Percentiles rank a stretch among this genome's conserved stretches.
Conservation (phyloP, 2,888 invertebrate species). For the Stenichneumon culpator region DNA sequence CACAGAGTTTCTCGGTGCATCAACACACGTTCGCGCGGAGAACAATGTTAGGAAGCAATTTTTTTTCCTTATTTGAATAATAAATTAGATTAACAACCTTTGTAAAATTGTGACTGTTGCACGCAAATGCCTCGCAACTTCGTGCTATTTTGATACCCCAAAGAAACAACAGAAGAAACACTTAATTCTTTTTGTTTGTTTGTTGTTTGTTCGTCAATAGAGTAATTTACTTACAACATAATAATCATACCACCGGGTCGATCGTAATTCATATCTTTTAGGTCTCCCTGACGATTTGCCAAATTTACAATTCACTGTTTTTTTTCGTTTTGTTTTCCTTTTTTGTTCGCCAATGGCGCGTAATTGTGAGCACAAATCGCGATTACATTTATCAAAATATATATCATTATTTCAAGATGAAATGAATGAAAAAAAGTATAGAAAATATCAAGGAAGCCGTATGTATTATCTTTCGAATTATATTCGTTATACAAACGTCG, state of each 20-base stretch:
- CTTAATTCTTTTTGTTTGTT: slow-evolving; percentile 14
- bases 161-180: slow-evolving; percentile 17
- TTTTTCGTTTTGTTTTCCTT: slow-evolving; percentile 28
- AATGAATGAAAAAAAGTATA: slow-evolving; percentile 32
- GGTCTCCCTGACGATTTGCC: background rate
- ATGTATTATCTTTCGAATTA: slow-evolving; percentile 8
- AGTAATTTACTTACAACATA: slow-evolving; percentile 36
- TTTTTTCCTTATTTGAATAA: slow-evolving; percentile 45
- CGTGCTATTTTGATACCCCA: slow-evolving; percentile 30
- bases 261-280: slow-evolving; percentile 35
- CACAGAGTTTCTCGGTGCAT: slow-evolving; percentile 42
- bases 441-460: slow-evolving; percentile 36
- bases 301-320: slow-evolving; percentile 7
- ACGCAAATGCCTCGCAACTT: slow-evolving; percentile 68
- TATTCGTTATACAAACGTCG: slow-evolving; percentile 18
- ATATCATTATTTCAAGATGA: slow-evolving; percentile 27
- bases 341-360: slow-evolving; percentile 52
- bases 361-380: slow-evolving; percentile 63
- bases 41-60: slow-evolving; percentile 64
- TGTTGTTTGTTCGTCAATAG: slow-evolving; percentile 29
- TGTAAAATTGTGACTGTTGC: slow-evolving; percentile 65
- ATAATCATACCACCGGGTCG: slow-evolving; percentile 54
- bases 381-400: slow-evolving; percentile 12
- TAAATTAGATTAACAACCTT: slow-evolving; percentile 70
- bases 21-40: slow-evolving; percentile 40